These are phyloP conservation scores for Cyphomyrmex costatus DNA, from an alignment of 1,140 invertebrate genomes.

Conservation along the genomic window DNA sequence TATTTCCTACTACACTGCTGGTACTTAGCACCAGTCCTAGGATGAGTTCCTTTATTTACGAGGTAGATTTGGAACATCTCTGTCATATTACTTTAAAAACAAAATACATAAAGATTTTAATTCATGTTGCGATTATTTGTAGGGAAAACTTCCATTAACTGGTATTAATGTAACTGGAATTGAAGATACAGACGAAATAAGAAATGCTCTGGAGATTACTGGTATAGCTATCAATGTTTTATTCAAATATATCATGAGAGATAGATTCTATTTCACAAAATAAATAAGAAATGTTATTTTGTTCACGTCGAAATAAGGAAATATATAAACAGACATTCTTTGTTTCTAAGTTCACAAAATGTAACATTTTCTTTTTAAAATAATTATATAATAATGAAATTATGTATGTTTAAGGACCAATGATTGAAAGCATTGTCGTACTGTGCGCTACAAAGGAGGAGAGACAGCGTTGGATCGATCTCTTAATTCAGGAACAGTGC, in stretches of 20 bases:
- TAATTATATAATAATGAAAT: too few species aligned
- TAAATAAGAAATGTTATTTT: neutral
- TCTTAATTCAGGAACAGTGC: slow-evolving; percentile 90
- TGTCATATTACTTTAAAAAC: neutral
- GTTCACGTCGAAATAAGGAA: neutral
- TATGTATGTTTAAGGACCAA: slow-evolving; percentile 89
- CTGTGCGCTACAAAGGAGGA: slow-evolving; percentile 94
- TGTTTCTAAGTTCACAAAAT: neutral
- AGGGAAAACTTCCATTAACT: slow-evolving; percentile 96
- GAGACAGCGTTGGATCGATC: slow-evolving; percentile 95
- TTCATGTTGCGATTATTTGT: slow-evolving; percentile 69
- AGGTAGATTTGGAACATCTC: slow-evolving; percentile 88
- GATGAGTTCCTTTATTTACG: slow-evolving; percentile 98
- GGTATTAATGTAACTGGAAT: slow-evolving; percentile 93
- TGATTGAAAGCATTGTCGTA: slow-evolving; percentile 96
- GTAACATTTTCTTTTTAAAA: too few species aligned
- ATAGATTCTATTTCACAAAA: neutral
- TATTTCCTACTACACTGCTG: slow-evolving; percentile 96
- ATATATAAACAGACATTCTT: neutral
- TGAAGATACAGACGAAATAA: slow-evolving; percentile 93
- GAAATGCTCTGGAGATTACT: slow-evolving; percentile 97
- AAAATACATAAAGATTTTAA: slow-evolving; percentile 22
- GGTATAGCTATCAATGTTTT: slow-evolving; percentile 83
- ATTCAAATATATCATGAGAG: neutral
- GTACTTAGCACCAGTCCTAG: slow-evolving; percentile 96